These are phyloP conservation scores for Saccostrea echinata DNA, from an alignment of 1,140 invertebrate genomes.

Conservation along the genomic window DNA sequence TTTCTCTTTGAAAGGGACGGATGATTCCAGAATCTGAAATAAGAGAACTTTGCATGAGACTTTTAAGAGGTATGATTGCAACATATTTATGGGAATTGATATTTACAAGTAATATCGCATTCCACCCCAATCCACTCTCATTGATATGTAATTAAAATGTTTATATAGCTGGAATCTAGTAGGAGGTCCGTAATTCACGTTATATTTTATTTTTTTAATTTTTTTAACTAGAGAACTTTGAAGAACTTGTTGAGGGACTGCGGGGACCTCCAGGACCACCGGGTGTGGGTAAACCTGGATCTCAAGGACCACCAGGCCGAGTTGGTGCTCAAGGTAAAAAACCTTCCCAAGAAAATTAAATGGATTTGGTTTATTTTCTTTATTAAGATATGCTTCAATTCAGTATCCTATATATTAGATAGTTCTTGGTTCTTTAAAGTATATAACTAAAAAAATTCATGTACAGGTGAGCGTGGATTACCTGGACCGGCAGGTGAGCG, in stretches of 20 bases:
- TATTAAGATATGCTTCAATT: slow-evolving; percentile 60
- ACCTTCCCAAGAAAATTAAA: background rate
- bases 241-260: slow-evolving; percentile 74
- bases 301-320: slow-evolving; percentile 79
- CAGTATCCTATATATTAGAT: too few relatives aligned
- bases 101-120: too few relatives aligned
- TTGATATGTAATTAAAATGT: too few relatives aligned
- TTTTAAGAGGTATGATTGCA: background rate
- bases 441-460: too few relatives aligned
- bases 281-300: slow-evolving; percentile 78
- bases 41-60: background rate
- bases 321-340: slow-evolving; percentile 78
- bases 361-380: slow-evolving; percentile 65
- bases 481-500: slow-evolving; percentile 72
- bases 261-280: slow-evolving; percentile 79
- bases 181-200: background rate
- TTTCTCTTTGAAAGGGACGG: background rate
- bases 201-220: background rate
- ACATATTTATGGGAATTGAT: background rate
- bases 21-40: slow-evolving; percentile 6
- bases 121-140: background rate
- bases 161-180: background rate
- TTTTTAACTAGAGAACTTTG: slow-evolving; percentile 66
- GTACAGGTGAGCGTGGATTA: slow-evolving; percentile 70
- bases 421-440: too few relatives aligned